A percentile compares a stretch with the other conserved stretches of the same genome.
These are phyloP conservation scores for Virgularia gustaviana DNA, from an alignment of 92 coral and sea anemone species.

Conservation along the genomic window DNA sequence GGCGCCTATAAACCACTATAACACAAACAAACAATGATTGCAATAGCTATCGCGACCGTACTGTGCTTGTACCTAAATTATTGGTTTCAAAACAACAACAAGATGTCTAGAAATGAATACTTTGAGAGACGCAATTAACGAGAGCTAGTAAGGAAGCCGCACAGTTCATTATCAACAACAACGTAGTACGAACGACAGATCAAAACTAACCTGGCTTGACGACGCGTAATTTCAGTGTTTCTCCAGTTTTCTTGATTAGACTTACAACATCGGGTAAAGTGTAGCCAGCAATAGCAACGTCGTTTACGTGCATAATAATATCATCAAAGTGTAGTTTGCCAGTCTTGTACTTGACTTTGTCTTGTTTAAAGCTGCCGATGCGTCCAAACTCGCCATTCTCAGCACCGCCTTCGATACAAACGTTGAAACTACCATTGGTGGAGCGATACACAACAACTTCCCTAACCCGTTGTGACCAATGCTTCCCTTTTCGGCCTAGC, in stretches of 20 bases:
- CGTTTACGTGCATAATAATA: conserved; percentile 75
- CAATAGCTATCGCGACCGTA: too few species aligned
- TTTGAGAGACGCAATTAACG: too few species aligned
- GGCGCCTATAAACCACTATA: too few species aligned
- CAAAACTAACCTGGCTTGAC: conserved; percentile 78
- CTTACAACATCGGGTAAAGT: conserved; percentile 81
- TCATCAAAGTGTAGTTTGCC: conserved; percentile 82
- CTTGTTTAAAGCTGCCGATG: conserved; percentile 84
- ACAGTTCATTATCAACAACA: not conserved
- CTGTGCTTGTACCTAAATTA: too few species aligned
- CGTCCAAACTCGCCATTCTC: conserved; percentile 87
- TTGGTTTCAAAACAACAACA: too few species aligned
- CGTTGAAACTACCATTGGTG: conserved; percentile 75
- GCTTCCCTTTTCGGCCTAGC: conserved; percentile 73
- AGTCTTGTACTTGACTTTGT: conserved; percentile 72
- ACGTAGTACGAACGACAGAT: not conserved
- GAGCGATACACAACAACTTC: conserved; percentile 66
- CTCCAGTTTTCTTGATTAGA: conserved; percentile 84
- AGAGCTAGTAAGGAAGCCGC: too few species aligned
- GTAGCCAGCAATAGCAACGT: conserved; percentile 80
- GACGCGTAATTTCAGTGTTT: conserved; percentile 62
- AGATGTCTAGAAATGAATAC: too few species aligned
- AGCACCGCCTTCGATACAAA: conserved; percentile 94
- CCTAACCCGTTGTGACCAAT: conserved; percentile 85
- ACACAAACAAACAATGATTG: too few species aligned